These are phyloP conservation scores for Cheiracanthium punctorium DNA, from an alignment of 2,888 invertebrate genomes.

Conservation along the genomic window DNA sequence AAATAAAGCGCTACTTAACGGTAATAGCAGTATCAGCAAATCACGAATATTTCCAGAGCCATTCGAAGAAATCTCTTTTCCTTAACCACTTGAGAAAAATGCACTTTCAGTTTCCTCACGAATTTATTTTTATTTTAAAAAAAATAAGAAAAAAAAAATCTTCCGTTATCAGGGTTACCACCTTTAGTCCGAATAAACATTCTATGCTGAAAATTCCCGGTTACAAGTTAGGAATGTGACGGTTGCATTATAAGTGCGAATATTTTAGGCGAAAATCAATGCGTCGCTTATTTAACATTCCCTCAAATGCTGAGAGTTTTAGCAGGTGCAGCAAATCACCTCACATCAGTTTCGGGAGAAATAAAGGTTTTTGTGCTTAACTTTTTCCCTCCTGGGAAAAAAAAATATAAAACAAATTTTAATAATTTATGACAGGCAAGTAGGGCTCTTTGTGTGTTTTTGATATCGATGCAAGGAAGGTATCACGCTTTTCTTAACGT, in stretches of 20 bases:
- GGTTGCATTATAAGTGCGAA: conserved; percentile 26
- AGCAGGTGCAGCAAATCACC: conserved; percentile 60
- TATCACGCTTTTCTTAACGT: conserved; percentile 9
- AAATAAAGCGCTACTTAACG: no score
- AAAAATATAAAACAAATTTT: conserved; percentile 42
- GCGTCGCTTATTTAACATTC: conserved; percentile 64
- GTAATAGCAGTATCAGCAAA: no score
- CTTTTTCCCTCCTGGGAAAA: conserved; percentile 27
- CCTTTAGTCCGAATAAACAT: conserved; percentile 7
- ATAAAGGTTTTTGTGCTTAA: conserved; percentile 51
- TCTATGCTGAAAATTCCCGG: conserved; percentile 11
- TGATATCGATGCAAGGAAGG: conserved; percentile 28
- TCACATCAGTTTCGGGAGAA: conserved; percentile 43
- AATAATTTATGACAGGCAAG: conserved; percentile 54
- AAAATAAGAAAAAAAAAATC: neutral
- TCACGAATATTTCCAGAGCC: no score
- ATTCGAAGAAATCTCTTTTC: no score
- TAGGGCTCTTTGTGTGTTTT: conserved; percentile 21
- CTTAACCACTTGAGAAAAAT: neutral
- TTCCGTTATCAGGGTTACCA: neutral
- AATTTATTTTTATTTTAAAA: neutral
- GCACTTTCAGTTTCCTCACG: neutral
- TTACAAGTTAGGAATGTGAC: conserved; percentile 24
- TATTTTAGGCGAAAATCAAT: conserved; percentile 58
- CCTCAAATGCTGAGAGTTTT: conserved; percentile 60